Conservation (phyloP, 53 echinoderm and acorn worm genomes). For the Paracentrotus lividus region DNA sequence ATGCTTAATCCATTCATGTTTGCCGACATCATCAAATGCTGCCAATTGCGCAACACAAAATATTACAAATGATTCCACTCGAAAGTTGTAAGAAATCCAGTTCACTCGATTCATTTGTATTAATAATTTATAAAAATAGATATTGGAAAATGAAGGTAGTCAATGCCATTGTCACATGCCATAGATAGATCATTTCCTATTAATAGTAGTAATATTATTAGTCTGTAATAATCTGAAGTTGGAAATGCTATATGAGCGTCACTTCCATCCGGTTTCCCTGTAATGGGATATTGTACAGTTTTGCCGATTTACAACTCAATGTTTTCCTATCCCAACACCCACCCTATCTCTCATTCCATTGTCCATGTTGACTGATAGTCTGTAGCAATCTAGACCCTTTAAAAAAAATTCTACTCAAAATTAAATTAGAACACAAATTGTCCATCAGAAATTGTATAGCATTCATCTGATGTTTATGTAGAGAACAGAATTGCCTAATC, state of each 20-base stretch:
- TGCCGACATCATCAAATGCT: background rate
- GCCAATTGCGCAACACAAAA: background rate
- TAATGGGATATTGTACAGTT: background rate
- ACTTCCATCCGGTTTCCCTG: slow-evolving; percentile 37
- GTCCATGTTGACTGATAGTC: background rate
- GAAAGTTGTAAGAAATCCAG: background rate
- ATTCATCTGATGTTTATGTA: background rate
- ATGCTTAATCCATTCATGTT: slow-evolving; percentile 22
- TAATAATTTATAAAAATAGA: background rate
- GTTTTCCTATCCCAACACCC: slow-evolving; percentile 1
- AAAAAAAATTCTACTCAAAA: background rate
- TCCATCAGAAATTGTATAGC: background rate
- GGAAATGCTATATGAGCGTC: slow-evolving; percentile 4
- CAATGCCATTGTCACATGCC: background rate
- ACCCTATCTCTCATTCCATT: background rate
- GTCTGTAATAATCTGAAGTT: background rate
- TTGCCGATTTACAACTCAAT: background rate
- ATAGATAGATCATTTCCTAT: background rate
- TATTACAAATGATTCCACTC: background rate
- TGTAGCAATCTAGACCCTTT: background rate
- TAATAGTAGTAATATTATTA: background rate
- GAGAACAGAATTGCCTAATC: background rate
- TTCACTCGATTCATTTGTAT: background rate
- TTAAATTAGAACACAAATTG: background rate
- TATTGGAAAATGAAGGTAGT: background rate